phyloP scores from a whole-genome alignment of 1,140 invertebrate genomes.

The Nomia melanderi region DNA sequence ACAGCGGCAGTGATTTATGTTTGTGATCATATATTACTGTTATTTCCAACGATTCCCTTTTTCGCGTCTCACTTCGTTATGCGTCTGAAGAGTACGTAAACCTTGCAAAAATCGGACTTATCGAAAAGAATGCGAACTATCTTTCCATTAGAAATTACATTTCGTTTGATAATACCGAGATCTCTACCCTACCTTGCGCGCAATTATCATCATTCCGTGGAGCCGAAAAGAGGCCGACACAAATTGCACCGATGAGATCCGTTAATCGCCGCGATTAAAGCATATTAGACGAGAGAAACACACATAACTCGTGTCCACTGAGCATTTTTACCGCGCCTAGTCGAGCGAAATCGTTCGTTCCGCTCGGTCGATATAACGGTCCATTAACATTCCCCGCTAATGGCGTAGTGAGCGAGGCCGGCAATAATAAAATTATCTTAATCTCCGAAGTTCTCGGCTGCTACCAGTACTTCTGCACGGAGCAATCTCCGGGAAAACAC shows the following conservation, averaged over 20 bases:
- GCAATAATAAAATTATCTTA: conserved; percentile 65
- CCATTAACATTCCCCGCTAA: conserved; percentile 60
- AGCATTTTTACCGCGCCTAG: conserved; percentile 55
- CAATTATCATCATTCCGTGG: neutral
- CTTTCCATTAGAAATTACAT: neutral
- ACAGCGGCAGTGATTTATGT: no score
- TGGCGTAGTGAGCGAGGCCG: conserved; percentile 34
- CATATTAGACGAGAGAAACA: conserved; percentile 41
- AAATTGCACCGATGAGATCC: conserved; percentile 15
- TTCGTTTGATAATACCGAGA: neutral
- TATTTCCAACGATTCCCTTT: no score
- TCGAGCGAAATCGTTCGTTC: conserved; percentile 55
- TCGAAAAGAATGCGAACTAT: no score
- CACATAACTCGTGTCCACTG: conserved; percentile 50
- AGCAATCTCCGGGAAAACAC: conserved; percentile 31
- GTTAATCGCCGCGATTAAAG: conserved; percentile 48
- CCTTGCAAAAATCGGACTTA: no score
- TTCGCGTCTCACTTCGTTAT: no score
- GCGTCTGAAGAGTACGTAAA: no score
- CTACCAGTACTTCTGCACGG: conserved; percentile 41
- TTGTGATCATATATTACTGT: no score
- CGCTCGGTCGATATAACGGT: conserved; percentile 50
- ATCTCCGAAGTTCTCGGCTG: conserved; percentile 52
- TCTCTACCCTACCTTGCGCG: neutral
- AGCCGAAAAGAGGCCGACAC: conserved; percentile 12